These are phyloP conservation scores for Leucosticte australis DNA, from an alignment of 2,113 vertebrate genomes.

Conservation along the genomic window DNA sequence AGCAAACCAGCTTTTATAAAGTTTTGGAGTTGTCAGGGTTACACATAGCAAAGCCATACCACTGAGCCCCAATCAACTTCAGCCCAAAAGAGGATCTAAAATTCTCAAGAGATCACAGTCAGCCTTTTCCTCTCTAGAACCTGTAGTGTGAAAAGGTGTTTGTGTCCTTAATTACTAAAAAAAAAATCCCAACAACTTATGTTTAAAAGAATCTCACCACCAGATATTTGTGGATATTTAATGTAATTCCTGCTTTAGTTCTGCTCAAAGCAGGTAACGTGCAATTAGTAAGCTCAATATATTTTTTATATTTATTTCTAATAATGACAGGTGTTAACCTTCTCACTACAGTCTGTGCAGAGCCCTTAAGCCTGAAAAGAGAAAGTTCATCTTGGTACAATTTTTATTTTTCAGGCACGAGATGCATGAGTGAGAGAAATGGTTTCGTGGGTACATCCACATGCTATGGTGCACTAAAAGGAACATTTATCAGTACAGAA, in stretches of 20 bases:
- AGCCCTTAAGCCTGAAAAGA: not conserved
- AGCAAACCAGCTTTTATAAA: not conserved
- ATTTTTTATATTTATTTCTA: not conserved
- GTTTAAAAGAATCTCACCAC: not conserved
- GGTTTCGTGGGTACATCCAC: not conserved
- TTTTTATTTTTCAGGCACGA: not conserved
- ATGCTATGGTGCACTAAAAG: not conserved
- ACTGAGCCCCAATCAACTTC: not conserved
- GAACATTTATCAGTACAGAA: not conserved
- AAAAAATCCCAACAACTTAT: fast-evolving
- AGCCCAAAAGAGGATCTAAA: not conserved
- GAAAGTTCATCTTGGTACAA: not conserved
- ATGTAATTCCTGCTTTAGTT: not conserved
- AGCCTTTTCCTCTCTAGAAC: not conserved
- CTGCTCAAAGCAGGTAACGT: not conserved
- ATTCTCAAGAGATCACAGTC: not conserved
- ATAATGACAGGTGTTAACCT: not conserved
- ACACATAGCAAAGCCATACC: not conserved
- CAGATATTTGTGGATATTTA: not conserved
- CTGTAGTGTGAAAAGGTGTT: not conserved
- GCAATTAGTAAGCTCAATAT: not conserved
- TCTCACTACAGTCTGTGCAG: not conserved
- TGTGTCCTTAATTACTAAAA: not conserved
- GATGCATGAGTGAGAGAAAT: not conserved
- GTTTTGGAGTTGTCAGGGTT: not conserved